A percentile compares a stretch with the other conserved stretches of the same genome.
Conservation (phyloP, 64 coral and sea anemone species). For the Pocillopora damicornis region DNA sequence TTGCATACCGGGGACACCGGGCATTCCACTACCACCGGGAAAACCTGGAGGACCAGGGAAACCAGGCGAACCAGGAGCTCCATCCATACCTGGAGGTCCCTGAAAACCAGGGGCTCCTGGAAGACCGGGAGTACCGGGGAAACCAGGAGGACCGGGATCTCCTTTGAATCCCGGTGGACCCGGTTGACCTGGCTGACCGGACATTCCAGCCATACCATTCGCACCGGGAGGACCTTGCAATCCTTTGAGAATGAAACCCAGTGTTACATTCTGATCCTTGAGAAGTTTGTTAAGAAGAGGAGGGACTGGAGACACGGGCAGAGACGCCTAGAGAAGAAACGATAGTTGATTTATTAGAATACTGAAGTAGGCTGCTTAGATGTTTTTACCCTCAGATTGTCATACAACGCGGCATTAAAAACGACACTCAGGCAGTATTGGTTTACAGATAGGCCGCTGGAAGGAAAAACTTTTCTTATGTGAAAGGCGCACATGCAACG, state of each 20-base stretch:
- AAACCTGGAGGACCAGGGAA: constrained; percentile 89
- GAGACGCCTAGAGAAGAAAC: constrained; percentile 65
- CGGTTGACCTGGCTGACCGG: constrained; percentile 77
- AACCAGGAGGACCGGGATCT: constrained; percentile 84
- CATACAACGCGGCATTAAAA: too few relatives aligned
- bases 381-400: background rate
- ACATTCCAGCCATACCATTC: constrained; percentile 88
- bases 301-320: constrained; percentile 93
- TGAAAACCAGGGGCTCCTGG: constrained; percentile 89
- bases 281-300: constrained; percentile 97
- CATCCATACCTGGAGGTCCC: constrained; percentile 95
- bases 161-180: constrained; percentile 87
- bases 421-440: too few relatives aligned
- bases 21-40: constrained; percentile 97
- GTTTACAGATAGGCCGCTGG: too few relatives aligned
- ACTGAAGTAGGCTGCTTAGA: background rate
- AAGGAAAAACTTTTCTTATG: too few relatives aligned
- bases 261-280: constrained; percentile 99
- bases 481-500: too few relatives aligned
- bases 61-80: constrained; percentile 92
- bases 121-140: constrained; percentile 85
- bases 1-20: constrained; percentile 82
- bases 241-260: constrained; percentile 99
- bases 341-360: background rate
- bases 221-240: constrained; percentile 94